Conservation (phyloP, 2,113 vertebrate species). For the Leptobrachium leishanense region DNA sequence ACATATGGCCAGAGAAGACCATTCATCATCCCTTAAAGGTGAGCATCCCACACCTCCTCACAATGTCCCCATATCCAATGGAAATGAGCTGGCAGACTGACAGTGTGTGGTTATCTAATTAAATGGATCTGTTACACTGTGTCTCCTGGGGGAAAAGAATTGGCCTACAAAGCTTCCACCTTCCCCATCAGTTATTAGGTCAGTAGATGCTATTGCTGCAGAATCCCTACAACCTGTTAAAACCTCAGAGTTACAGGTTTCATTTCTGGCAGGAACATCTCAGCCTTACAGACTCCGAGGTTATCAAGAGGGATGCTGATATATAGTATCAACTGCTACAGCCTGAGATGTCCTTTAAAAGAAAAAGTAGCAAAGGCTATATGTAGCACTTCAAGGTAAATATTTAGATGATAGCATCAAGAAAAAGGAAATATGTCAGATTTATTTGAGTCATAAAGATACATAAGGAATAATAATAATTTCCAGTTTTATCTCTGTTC, state of each 20-base stretch:
- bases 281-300: too few relatives aligned
- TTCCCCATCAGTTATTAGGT: background rate
- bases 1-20: slow-evolving; percentile 14
- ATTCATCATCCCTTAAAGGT: slow-evolving; percentile 29
- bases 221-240: too few relatives aligned
- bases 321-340: too few relatives aligned
- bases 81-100: background rate
- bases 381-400: too few relatives aligned
- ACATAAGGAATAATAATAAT: background rate
- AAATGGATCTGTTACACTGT: background rate
- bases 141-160: background rate
- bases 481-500: background rate
- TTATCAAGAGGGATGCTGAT: too few relatives aligned
- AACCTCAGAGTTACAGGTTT: too few relatives aligned
- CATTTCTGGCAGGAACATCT: too few relatives aligned
- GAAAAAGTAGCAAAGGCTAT: too few relatives aligned
- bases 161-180: background rate
- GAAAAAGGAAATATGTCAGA: background rate
- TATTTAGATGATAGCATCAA: too few relatives aligned
- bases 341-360: too few relatives aligned
- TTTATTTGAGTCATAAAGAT: background rate
- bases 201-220: background rate
- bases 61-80: too few relatives aligned
- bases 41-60: background rate
- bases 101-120: slow-evolving; percentile 8